Base-by-base conservation (phyloP, 2,113 vertebrate genomes). In the Urocolius indicus region DNA sequence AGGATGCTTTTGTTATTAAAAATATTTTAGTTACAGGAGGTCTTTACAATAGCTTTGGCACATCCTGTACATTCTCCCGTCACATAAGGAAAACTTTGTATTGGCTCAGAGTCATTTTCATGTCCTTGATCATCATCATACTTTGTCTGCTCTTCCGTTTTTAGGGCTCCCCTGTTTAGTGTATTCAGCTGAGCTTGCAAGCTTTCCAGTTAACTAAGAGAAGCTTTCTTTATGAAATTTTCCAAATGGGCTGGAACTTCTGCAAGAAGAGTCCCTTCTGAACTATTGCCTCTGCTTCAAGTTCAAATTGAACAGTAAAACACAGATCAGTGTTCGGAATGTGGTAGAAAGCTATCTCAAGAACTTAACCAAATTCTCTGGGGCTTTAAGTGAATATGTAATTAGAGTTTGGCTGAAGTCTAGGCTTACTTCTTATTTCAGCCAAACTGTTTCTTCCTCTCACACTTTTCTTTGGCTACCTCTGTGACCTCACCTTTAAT, bases 401-500 rank as follows among this genome's bases (percentile, higher is more conserved):
- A 88, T 93, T 89, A 86, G 41, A 45, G 7, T 81, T 83, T 88
- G 90, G 34, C 65, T 94, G 69, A 84, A 75, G 55, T 24, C 43
- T 67, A 36, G 9, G 13, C 12, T 73, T 43, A 15, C 43, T 86
- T 30, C 46, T 80, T 77, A 76, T 85, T 93, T 67, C 41, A 77
- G 68, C 51, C 72, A 78, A 84, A 67, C 2, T n/a, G 11, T 22
- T 84, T 43, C 34, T 45, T 87, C 79, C n/a, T 65, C 38, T 81
- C 45, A 34, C 6, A 43, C 8, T 87, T 77, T 90, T 59, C 20
- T 6, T 82, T 89, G 85, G 45, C 79, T 76, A 6, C 11, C 2
- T 74, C 38, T 46, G 59, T 23, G 8, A 26, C 36, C 95, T 98
- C 98, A 99, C 99, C 99, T 99, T 99, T 84, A 99, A 97, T 22